Evolutionary conservation across 2,113 vertebrate species (phyloP).

Genomic region (Garra rufa): DNA sequence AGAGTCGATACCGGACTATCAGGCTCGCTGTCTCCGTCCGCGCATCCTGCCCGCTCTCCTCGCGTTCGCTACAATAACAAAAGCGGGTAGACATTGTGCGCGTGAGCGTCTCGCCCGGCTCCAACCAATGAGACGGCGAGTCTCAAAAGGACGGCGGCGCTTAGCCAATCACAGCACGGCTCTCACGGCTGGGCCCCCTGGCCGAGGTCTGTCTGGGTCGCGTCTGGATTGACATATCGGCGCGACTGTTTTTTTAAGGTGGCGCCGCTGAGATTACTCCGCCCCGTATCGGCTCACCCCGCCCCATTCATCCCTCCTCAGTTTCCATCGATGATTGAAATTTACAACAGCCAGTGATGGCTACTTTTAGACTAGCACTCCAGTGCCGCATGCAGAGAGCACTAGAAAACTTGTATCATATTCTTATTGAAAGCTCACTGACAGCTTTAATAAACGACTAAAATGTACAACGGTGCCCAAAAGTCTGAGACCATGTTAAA

Average conservation of each 20-base stretch:
- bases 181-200: conserved; percentile 62
- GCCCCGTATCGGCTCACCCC: conserved; percentile 34
- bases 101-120: conserved; percentile 69
- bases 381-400: not conserved
- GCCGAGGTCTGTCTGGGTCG: conserved; percentile 70
- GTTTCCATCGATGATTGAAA: conserved; percentile 41
- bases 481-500: not conserved
- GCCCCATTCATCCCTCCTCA: not conserved
- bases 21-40: conserved; percentile 66
- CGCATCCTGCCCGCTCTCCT: conserved; percentile 66
- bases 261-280: conserved; percentile 66
- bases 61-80: conserved; percentile 73
- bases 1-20: conserved; percentile 53
- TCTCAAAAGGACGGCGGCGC: conserved; percentile 56
- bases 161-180: conserved; percentile 61
- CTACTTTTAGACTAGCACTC: not conserved
- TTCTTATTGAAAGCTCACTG: not conserved
- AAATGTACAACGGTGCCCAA: not conserved
- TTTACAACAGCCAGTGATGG: conserved; percentile 4
- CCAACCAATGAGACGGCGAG: conserved; percentile 65
- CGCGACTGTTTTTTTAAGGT: conserved; percentile 69
- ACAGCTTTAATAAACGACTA: not conserved
- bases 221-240: conserved; percentile 72
- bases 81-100: conserved; percentile 72
- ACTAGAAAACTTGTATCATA: not conserved